A percentile compares a stretch with the other conserved stretches of the same genome.
These are phyloP conservation scores for Pachypanchax playfairii DNA, from an alignment of 2,113 vertebrate genomes.

Conservation along the genomic window DNA sequence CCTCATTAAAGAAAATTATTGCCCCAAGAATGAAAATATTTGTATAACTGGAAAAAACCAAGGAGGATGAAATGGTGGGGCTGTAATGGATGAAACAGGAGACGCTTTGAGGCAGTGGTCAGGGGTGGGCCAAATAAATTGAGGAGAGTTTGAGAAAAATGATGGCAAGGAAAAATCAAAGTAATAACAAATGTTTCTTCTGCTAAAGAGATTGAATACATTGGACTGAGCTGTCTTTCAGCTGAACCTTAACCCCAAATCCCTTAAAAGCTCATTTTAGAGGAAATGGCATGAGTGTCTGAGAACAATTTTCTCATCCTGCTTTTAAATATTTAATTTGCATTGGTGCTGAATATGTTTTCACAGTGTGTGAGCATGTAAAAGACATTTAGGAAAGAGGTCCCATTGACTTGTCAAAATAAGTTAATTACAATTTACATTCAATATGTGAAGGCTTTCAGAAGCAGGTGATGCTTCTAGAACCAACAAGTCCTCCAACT, in stretches of 20 bases:
- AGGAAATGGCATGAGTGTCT: not conserved
- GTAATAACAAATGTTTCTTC: too few relatives aligned
- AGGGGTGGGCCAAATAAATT: too few relatives aligned
- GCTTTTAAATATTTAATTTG: slow-evolving; percentile 5
- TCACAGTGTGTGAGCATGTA: not conserved
- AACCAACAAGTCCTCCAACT: too few relatives aligned
- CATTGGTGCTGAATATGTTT: not conserved
- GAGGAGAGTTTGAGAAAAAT: too few relatives aligned
- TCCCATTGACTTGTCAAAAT: not conserved
- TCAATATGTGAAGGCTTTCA: not conserved
- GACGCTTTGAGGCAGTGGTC: slow-evolving; percentile 24
- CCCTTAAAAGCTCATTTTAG: slow-evolving; percentile 13
- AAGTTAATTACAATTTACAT: not conserved
- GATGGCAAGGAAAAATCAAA: too few relatives aligned
- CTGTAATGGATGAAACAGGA: slow-evolving; percentile 41
- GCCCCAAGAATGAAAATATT: slow-evolving; percentile 60
- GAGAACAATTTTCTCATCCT: not conserved
- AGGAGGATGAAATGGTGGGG: slow-evolving; percentile 9
- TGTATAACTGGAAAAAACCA: slow-evolving; percentile 37
- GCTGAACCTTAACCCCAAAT: slow-evolving; percentile 11
- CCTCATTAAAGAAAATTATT: slow-evolving; percentile 33
- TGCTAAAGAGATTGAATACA: not conserved
- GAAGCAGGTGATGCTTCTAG: not conserved
- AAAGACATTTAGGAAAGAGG: slow-evolving; percentile 3
- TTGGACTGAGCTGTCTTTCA: not conserved